Evolutionary conservation across 2,797 vertebrate species (phyloP), one percentile per base, ranked within the genome.

Genomic region (Betta splendens): DNA sequence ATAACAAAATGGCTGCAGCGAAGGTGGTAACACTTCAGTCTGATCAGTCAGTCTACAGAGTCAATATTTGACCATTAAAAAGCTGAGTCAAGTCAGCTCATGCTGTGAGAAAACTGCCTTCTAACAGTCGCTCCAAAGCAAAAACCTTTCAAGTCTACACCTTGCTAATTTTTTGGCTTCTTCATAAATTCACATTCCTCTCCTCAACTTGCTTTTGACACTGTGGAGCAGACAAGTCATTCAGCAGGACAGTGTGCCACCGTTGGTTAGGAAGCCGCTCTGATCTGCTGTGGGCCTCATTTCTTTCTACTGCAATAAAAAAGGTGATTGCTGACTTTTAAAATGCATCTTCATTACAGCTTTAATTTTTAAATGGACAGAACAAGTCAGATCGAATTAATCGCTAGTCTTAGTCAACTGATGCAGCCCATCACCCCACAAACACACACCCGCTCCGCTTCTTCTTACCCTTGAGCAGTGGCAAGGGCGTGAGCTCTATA

Each of bases 401-500:
- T 17, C 9, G 7, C 8, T 35, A 63, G 18, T 5, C 20, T 23
- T n/a, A 1, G 7, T 38, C 31, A 15, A 26, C 13, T 22, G 28
- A 5, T 20, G 20, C 32, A 25, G 4, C 8, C 42, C 7, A 11
- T 21, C 12, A 50, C 13, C 16, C 12, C n/a, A 7, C 5, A 70
- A 43, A 60, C 9, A 9, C 39, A 33, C 52, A 31, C 32, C 45
- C 45, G 21, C 44, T 23, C 9, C 3, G 28, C 40, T 7, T 16
- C n/a, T 13, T 40, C 93, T 95, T 94, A 99, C 97, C 97, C 95
- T 98, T 98, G 71, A 99, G 95, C 91, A 97, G 94, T 25, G 97
- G 96, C 90, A 98, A 91, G 70, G 96, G 96, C 67, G 95, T 97
- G 92, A 99, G 93, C 91, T 99, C 97, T 22, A 99, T 98, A 80